Percentiles rank a stretch among this genome's conserved stretches.
These are phyloP conservation scores for Aegithalos caudatus DNA, from an alignment of 2,113 vertebrate species.

Conservation along the genomic window DNA sequence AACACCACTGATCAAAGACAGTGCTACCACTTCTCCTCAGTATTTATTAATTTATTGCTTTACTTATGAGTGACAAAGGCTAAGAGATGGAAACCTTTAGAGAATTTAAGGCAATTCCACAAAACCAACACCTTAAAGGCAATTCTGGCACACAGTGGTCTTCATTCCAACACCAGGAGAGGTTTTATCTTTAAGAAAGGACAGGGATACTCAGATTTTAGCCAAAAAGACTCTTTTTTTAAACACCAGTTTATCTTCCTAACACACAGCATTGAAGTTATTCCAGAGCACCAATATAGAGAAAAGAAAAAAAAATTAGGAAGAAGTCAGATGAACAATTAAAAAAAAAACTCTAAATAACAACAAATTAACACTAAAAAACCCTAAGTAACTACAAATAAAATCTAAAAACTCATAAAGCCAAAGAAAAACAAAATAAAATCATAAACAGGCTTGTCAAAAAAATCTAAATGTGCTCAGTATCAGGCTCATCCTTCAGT, in stretches of 20 bases:
- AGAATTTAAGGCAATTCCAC: slow-evolving; percentile 51
- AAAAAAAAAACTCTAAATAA: not conserved
- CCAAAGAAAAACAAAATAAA: not conserved
- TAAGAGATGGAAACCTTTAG: not conserved
- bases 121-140: not conserved
- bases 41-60: slow-evolving; percentile 4
- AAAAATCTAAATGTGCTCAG: not conserved
- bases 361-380: too few relatives aligned
- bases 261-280: not conserved
- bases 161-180: not conserved
- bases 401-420: not conserved
- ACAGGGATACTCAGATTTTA: not conserved
- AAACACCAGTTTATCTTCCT: not conserved
- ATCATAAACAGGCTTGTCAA: not conserved
- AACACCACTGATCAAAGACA: not conserved
- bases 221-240: not conserved
- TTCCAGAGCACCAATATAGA: not conserved
- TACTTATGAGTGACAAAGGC: not conserved
- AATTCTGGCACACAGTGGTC: not conserved
- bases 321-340: not conserved
- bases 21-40: not conserved
- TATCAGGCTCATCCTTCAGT: not conserved
- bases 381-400: not conserved
- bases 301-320: not conserved
- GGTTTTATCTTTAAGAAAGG: not conserved